Percentiles rank a stretch among this genome's conserved stretches.
phyloP scores from a whole-genome alignment of 2,113 vertebrate genomes.

The Odontophorus gujanensis region DNA sequence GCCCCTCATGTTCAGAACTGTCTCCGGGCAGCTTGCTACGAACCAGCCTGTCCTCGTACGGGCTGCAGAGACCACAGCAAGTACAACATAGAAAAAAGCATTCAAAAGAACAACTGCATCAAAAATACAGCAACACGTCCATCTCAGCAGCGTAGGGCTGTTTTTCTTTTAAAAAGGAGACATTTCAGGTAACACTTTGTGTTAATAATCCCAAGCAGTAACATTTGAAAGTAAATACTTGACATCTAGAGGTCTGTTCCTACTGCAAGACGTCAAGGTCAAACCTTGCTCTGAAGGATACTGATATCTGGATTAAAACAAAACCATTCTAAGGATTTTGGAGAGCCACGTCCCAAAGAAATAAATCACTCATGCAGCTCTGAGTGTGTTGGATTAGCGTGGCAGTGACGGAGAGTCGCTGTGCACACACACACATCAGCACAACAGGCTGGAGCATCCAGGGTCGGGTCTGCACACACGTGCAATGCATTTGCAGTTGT shows the following conservation, averaged over 20 bases:
- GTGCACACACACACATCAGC: not conserved
- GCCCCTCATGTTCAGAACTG: not conserved
- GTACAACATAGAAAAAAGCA: not conserved
- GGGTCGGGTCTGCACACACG: not conserved
- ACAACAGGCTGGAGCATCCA: not conserved
- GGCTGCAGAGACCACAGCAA: not conserved
- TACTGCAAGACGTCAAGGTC: not conserved
- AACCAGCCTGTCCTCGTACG: not conserved
- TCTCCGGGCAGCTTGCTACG: not conserved
- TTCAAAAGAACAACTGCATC: not conserved
- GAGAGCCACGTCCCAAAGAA: not conserved
- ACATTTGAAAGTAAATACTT: slow-evolving; percentile 14
- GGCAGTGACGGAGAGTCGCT: not conserved
- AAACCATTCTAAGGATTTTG: not conserved
- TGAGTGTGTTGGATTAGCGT: rapidly evolving
- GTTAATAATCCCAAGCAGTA: not conserved
- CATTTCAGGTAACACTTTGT: not conserved
- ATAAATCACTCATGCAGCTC: not conserved
- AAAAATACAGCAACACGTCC: not conserved
- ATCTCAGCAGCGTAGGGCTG: not conserved
- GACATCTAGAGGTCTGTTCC: not conserved
- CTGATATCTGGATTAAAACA: not conserved
- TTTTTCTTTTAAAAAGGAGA: not conserved
- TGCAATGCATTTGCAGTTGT: not conserved
- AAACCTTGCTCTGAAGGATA: slow-evolving; percentile 19